Evolutionary conservation across 2,888 invertebrate species (phyloP).

Genomic region (Seira ritae): DNA sequence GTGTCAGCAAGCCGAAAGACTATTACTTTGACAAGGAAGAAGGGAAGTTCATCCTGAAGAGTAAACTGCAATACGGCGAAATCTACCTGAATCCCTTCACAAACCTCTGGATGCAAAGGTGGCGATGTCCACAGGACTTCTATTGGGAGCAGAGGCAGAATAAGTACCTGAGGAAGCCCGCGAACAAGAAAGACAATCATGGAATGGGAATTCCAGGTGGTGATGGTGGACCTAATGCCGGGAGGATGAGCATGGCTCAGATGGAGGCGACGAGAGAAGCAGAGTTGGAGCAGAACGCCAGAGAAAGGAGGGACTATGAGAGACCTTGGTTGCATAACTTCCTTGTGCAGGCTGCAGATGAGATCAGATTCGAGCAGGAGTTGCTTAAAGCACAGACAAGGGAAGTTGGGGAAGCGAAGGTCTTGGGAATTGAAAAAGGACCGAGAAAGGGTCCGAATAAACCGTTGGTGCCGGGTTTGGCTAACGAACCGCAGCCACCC

Average conservation of each 20-base stretch:
- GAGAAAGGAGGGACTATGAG: constrained; percentile 38
- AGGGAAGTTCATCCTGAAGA: constrained; percentile 46
- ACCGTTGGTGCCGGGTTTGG: no score
- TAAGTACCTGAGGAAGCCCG: constrained; percentile 47
- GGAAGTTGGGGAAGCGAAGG: neutral
- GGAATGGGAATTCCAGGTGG: neutral
- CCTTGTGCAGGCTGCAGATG: constrained; percentile 49
- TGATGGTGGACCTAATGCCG: neutral
- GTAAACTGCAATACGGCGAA: constrained; percentile 47
- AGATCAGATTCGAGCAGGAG: constrained; percentile 44
- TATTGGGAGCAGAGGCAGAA: constrained; percentile 46
- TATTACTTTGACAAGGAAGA: constrained; percentile 53
- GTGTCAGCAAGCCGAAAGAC: neutral
- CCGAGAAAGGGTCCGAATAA: neutral
- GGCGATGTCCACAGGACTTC: constrained; percentile 49
- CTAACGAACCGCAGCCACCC: no score
- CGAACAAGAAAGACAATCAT: constrained; percentile 1
- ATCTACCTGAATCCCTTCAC: constrained; percentile 43
- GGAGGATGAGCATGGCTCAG: neutral
- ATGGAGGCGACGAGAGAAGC: neutral
- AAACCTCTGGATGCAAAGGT: constrained; percentile 53
- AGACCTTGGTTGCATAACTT: constrained; percentile 58
- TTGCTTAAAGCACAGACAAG: constrained; percentile 24
- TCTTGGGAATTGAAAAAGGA: constrained; percentile 15
- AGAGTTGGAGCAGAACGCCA: neutral